These are phyloP conservation scores for Operophtera brumata DNA, from an alignment of 2,888 invertebrate species.

Conservation along the genomic window DNA sequence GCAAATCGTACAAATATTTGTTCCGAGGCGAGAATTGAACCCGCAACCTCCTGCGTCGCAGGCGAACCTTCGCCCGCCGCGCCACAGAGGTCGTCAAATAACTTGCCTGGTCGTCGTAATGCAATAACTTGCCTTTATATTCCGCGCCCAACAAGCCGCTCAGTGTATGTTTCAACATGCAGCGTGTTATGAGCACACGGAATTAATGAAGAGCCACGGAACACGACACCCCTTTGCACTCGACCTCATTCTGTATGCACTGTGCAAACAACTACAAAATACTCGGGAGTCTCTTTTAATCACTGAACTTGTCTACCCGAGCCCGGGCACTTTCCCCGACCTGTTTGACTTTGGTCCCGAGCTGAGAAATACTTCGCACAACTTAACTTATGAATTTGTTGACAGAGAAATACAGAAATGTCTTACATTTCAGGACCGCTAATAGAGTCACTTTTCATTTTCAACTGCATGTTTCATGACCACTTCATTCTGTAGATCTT, in stretches of 20 bases:
- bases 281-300: neutral
- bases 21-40: too few relatives aligned
- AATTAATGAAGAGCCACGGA: conserved; percentile 37
- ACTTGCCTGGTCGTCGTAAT: neutral
- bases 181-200: conserved; percentile 27
- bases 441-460: neutral
- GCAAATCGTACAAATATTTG: too few relatives aligned
- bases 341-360: neutral
- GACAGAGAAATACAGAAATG: neutral
- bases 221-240: neutral
- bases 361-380: neutral
- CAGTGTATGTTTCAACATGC: conserved; percentile 25
- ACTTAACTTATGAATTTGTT: neutral
- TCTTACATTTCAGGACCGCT: neutral
- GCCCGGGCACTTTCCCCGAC: neutral
- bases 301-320: neutral
- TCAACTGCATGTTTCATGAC: conserved; percentile 13
- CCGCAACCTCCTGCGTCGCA: too few relatives aligned
- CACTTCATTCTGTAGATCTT: conserved; percentile 15
- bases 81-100: too few relatives aligned
- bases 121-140: neutral
- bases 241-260: conserved; percentile 5
- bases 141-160: neutral
- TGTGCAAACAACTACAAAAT: conserved; percentile 8
- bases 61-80: too few relatives aligned